Evolutionary conservation across 2,888 invertebrate genomes (phyloP), one percentile per base, ranked within the genome.

Genomic region (Eugnorisma glareosa): DNA sequence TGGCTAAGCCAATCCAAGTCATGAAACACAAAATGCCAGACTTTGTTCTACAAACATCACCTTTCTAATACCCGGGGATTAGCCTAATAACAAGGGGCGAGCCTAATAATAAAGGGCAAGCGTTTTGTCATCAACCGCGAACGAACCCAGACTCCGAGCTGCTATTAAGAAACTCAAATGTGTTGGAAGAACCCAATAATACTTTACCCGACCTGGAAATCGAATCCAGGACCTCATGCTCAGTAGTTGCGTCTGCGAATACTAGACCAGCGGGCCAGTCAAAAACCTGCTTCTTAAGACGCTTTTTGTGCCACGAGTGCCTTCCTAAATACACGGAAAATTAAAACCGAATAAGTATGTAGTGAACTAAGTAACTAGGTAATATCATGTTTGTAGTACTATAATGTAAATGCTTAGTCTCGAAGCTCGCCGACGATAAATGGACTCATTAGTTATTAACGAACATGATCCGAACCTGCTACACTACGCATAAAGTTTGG

Each of bases 401-500:
- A 31, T 64, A 35, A 48, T 48, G 35, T 67, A 64, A 64, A 74
- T 68, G 54, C 64, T 66, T 57, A 57, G 37, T 59, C 18, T 18
- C 31, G 37, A 31, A 45, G 54, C 48, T 51, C 57, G 24, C 31
- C 37, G 37, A n/a, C 57, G 48, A 57, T 74, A 72, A 73, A 82
- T 61, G 54, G 69, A 43, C 48, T 48, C 74, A 83, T 82, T 75
- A 74, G 4, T 75, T 82, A 83, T 83, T 74, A 72, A 83, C 61
- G 59, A 54, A 57, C 40, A 51, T 35, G 71, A 57, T 61, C 57
- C 13, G 40, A 74, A 68, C 10, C 59, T 21, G n/a, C 18, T 72
- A 54, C 35, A 43, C 31, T 24, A 67, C 57, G 28, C 45, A 15
- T 61, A 35, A 15, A 24, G 24, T 15, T n/a, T 45, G 54, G 13